Evolutionary conservation across 30 jellyfish, hydroid and myxozoan genomes (phyloP), one percentile per base, ranked within the genome.

Genomic region (Chrysaora quinquecirrha): DNA sequence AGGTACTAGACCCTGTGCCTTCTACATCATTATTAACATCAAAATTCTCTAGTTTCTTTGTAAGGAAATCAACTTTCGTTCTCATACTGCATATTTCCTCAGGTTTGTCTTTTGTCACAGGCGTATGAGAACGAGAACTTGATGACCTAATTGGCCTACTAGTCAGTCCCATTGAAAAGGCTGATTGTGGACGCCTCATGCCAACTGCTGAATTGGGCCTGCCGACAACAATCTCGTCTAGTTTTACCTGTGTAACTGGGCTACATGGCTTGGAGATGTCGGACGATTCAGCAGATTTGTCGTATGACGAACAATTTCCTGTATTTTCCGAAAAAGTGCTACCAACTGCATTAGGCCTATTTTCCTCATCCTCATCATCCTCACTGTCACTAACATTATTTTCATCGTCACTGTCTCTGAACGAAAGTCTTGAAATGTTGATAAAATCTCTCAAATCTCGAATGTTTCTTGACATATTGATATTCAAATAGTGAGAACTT

Each of bases 121-220:
- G 14, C 54, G 54, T 38, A 14, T 38, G 54, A 38, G 54, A 3
- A 14, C 54, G 54, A 14, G 54, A 14, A 38, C 54, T 14, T 14
- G 6, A 3, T 38, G 54, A 3, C n/a, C n/a, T n/a, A n/a, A n/a
- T n/a, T n/a, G n/a, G n/a, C n/a, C n/a, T n/a, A n/a, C n/a, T n/a
- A n/a, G n/a, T n/a, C n/a, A n/a, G n/a, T n/a, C n/a, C n/a, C 14
- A 16, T 49, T 9, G 12, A 19, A 12, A 9, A 4, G 2, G 89
- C 71, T 0, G 90, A 48, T 28, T 27, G 67, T 25, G 91, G 91
- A 22, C 89, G 34, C 31, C 78, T 74, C 20, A 74, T 31, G 6
- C 84, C 84, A 10, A 84, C 95, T 18, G 95, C 88, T 1, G 95
- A 84, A 29, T 66, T 52, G 1, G 95, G 95, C 22, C 95, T 46